Evolutionary conservation across 2,888 invertebrate genomes (phyloP).

Genomic region (Congeria kusceri): DNA sequence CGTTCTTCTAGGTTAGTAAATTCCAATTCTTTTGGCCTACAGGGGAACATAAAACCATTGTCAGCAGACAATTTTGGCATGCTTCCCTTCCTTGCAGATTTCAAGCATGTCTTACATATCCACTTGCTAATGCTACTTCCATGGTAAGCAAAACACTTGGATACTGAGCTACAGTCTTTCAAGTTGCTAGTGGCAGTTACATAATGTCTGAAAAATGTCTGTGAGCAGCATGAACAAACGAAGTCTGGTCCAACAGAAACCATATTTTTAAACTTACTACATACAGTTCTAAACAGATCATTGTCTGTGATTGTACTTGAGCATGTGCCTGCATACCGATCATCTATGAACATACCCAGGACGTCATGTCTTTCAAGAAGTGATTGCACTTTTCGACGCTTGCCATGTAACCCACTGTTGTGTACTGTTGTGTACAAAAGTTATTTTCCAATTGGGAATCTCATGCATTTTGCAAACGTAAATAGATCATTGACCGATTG

Average conservation of each 20-base stretch:
- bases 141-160: neutral
- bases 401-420: neutral
- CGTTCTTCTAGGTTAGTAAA: constrained; percentile 16
- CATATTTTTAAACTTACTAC: neutral
- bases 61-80: constrained; percentile 4
- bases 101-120: constrained; percentile 16
- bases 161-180: neutral
- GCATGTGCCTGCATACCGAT: neutral
- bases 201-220: constrained; percentile 7
- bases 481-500: too few relatives aligned
- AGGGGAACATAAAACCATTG: constrained; percentile 8
- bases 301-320: neutral
- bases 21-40: constrained; percentile 6
- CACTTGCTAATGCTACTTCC: constrained; percentile 2
- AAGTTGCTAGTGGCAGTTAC: neutral
- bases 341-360: neutral
- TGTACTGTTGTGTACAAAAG: too few relatives aligned
- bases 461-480: too few relatives aligned
- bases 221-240: constrained; percentile 6
- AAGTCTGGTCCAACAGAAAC: constrained; percentile 5
- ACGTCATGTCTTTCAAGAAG: neutral
- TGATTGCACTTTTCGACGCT: constrained; percentile 3
- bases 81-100: neutral
- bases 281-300: neutral
- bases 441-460: neutral